These are phyloP conservation scores for Stenolophus ochropezus DNA, from an alignment of 2,888 invertebrate genomes.

Conservation along the genomic window DNA sequence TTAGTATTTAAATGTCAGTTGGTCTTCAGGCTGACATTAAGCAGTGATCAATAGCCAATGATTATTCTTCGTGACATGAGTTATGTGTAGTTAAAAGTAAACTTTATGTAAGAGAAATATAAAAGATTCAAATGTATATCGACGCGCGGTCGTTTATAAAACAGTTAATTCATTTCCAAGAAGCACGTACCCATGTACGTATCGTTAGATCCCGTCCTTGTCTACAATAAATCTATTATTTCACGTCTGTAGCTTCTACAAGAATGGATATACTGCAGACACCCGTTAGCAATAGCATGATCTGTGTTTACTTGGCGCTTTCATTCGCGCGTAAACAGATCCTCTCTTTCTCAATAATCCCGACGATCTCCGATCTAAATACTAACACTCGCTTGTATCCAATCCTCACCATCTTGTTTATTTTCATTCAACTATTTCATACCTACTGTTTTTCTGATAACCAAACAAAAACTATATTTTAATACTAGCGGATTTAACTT, in stretches of 20 bases:
- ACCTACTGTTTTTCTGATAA: not conserved
- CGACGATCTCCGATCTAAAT: slow-evolving; percentile 10
- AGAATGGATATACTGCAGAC: slow-evolving; percentile 55
- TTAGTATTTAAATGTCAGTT: not conserved
- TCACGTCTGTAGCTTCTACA: slow-evolving; percentile 48
- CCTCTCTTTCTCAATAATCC: slow-evolving; percentile 19
- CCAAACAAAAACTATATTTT: slow-evolving; percentile 28
- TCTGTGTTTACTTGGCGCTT: slow-evolving; percentile 48
- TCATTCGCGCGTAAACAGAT: slow-evolving; percentile 29
- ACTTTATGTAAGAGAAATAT: slow-evolving; percentile 33
- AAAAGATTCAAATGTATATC: slow-evolving; percentile 38
- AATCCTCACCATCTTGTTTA: slow-evolving; percentile 14
- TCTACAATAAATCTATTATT: slow-evolving; percentile 59
- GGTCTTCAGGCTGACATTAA: not conserved
- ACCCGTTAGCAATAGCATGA: slow-evolving; percentile 49
- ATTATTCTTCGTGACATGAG: slow-evolving; percentile 12
- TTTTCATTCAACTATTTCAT: slow-evolving; percentile 31
- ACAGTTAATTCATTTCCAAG: slow-evolving; percentile 42
- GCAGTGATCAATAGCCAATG: not conserved
- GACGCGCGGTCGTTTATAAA: slow-evolving; percentile 30
- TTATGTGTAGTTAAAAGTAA: slow-evolving; percentile 10
- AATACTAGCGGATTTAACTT: not conserved
- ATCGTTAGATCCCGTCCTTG: slow-evolving; percentile 25
- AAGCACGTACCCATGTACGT: slow-evolving; percentile 15
- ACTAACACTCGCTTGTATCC: not conserved